Evolutionary conservation across 1,140 invertebrate species (phyloP).

Genomic region (Aphidius gifuensis): DNA sequence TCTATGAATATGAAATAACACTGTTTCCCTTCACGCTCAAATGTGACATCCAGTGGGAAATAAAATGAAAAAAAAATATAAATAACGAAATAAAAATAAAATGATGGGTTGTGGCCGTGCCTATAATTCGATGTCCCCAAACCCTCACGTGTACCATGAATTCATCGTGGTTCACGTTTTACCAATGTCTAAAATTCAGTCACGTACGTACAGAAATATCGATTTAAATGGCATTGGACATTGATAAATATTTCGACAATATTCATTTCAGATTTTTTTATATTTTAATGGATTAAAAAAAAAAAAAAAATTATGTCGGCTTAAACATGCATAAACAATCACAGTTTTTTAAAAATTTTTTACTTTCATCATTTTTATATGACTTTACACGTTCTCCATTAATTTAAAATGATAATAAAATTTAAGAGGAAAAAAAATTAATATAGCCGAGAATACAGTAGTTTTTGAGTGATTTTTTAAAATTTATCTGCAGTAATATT

Average conservation of each 20-base stretch:
- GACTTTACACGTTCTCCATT: no score
- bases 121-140: slow-evolving; percentile 17
- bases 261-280: not conserved
- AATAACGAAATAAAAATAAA: slow-evolving; percentile 15
- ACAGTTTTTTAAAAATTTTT: no score
- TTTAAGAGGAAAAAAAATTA: not conserved
- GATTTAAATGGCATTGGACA: not conserved
- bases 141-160: slow-evolving; percentile 4
- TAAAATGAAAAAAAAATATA: not conserved
- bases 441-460: not conserved
- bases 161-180: slow-evolving; percentile 11
- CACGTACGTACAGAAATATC: not conserved
- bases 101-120: slow-evolving; percentile 17
- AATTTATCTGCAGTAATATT: not conserved
- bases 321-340: no score
- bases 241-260: not conserved
- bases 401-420: no score
- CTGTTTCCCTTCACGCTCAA: not conserved
- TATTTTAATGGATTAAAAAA: not conserved
- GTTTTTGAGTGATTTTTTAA: not conserved
- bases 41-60: not conserved
- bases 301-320: not conserved
- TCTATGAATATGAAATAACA: no score
- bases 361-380: no score
- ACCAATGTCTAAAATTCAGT: slow-evolving; percentile 8